These are phyloP conservation scores for Maniola hyperantus DNA, from an alignment of 2,888 invertebrate species.

Conservation along the genomic window DNA sequence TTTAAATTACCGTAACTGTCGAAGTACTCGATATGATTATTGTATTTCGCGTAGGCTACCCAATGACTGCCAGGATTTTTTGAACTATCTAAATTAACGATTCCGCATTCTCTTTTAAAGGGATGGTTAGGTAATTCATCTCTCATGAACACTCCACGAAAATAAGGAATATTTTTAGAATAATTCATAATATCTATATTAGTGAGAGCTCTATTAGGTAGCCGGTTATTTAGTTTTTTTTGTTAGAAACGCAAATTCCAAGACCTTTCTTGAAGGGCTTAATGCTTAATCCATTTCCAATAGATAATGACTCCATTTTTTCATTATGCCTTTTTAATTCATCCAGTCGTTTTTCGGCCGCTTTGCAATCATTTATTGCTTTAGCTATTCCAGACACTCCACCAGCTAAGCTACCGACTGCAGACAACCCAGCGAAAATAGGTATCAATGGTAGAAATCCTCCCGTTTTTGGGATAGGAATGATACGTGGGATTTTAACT, in stretches of 20 bases:
- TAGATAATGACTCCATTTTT: constrained; percentile 25
- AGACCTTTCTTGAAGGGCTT: background rate
- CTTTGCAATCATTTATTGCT: constrained; percentile 47
- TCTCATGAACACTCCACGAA: background rate
- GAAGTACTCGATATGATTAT: constrained; percentile 26
- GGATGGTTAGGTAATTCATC: background rate
- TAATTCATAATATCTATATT: background rate
- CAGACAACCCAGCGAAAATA: constrained; percentile 53
- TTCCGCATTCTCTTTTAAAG: background rate
- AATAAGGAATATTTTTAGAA: background rate
- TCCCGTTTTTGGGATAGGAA: constrained; percentile 53
- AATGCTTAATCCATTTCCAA: background rate
- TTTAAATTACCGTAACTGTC: constrained; percentile 30
- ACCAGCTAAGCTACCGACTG: constrained; percentile 52
- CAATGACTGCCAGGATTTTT: constrained; percentile 23
- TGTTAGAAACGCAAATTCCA: background rate
- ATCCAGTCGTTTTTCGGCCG: constrained; percentile 44
- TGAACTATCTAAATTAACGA: constrained; percentile 3
- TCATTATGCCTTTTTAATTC: constrained; percentile 14
- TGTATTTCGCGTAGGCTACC: constrained; percentile 22
- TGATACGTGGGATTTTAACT: constrained; percentile 35
- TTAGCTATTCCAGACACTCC: constrained; percentile 55
- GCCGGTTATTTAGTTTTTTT: background rate
- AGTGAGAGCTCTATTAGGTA: background rate
- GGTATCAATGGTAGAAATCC: constrained; percentile 54